phyloP scores from a whole-genome alignment of 2,888 invertebrate species.

The Ceraclea dissimilis region DNA sequence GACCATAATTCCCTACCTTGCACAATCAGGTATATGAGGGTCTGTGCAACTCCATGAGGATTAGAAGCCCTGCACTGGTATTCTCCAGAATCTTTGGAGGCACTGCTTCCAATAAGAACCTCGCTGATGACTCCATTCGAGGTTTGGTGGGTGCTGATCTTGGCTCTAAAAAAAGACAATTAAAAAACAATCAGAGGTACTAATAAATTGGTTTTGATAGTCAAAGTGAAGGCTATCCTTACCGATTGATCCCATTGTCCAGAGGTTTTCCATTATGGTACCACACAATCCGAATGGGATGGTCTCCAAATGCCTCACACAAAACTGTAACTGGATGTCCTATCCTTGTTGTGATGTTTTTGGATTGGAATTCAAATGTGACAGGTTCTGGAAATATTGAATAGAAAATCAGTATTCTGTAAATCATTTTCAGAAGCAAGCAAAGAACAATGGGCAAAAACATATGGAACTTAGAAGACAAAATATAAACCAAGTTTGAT shows the following conservation, averaged over 20 bases:
- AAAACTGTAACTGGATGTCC: constrained; percentile 64
- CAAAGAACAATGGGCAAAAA: no score
- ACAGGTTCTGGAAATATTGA: constrained; percentile 59
- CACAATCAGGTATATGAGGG: constrained; percentile 55
- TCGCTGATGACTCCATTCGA: constrained; percentile 22
- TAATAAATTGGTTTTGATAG: no score
- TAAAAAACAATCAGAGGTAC: neutral
- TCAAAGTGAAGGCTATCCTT: neutral
- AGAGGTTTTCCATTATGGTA: constrained; percentile 60
- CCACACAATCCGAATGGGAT: constrained; percentile 75
- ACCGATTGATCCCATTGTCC: constrained; percentile 46
- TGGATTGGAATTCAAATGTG: constrained; percentile 60
- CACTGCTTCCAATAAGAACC: constrained; percentile 15
- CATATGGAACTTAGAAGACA: no score
- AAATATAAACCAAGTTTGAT: no score
- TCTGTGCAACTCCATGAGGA: constrained; percentile 59
- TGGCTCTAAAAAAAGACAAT: constrained; percentile 10
- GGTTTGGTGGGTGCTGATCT: constrained; percentile 23
- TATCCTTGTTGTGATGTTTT: constrained; percentile 70
- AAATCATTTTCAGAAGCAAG: no score
- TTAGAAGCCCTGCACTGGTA: constrained; percentile 67
- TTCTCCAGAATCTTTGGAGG: constrained; percentile 54
- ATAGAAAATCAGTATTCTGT: no score
- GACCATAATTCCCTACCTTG: no score
- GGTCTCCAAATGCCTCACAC: constrained; percentile 75